Conservation (phyloP, 2,113 vertebrate genomes). For the Platysteira castanea region DNA sequence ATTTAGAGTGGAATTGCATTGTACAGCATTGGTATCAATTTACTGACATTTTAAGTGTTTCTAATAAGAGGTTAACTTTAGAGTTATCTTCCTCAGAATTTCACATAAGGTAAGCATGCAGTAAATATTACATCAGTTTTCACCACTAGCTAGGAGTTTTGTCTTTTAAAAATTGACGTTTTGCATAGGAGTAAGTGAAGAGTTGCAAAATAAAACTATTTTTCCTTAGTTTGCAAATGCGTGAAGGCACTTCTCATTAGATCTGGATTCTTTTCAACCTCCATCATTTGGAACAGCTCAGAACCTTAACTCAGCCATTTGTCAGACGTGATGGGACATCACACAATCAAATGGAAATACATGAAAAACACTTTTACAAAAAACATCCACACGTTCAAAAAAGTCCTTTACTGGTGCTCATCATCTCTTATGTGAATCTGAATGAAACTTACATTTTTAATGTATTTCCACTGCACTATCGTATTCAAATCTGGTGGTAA, state of each 20-base stretch:
- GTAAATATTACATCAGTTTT: not conserved
- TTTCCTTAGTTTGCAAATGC: not conserved
- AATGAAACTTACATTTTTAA: not conserved
- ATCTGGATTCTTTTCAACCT: slow-evolving; percentile 36
- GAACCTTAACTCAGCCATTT: slow-evolving; percentile 30
- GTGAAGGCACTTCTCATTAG: not conserved
- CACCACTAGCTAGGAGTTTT: not conserved
- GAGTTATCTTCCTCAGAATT: not conserved
- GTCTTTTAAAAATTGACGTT: not conserved
- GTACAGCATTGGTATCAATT: not conserved
- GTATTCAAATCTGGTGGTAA: not conserved
- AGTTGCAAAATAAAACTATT: not conserved
- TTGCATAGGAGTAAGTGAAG: not conserved
- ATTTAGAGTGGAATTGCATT: not conserved
- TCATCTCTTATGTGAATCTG: not conserved
- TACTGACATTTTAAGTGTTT: not conserved
- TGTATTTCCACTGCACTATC: not conserved
- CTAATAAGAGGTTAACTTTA: not conserved
- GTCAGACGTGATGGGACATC: not conserved
- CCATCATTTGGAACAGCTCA: not conserved
- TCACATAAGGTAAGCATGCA: not conserved
- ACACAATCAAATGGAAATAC: slow-evolving; percentile 14
- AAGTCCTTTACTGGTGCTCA: not conserved
- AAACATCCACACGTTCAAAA: not conserved
- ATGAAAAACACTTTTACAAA: slow-evolving; percentile 10